phyloP scores from a whole-genome alignment of 2,113 vertebrate genomes.

The Notothenia coriiceps region DNA sequence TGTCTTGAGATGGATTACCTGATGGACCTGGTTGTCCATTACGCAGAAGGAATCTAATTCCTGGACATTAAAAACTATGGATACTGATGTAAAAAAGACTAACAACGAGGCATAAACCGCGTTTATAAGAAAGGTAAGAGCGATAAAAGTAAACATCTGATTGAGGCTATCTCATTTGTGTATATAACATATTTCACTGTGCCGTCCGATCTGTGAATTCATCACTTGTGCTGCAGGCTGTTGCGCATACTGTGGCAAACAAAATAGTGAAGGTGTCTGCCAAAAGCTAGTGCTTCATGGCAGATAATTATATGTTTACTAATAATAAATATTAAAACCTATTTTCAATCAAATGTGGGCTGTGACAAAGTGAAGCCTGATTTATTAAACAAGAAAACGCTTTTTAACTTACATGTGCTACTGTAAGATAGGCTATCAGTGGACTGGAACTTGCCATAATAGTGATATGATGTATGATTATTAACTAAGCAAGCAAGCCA shows the following conservation, averaged over 20 bases:
- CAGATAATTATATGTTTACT: background rate
- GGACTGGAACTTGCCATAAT: constrained; percentile 12
- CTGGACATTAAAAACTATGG: constrained; percentile 25
- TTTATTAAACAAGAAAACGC: background rate
- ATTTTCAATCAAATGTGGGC: background rate
- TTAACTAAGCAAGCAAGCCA: constrained; percentile 6
- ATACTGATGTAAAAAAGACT: constrained; percentile 27
- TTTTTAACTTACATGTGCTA: background rate
- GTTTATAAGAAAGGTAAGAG: constrained; percentile 47
- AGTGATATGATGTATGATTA: constrained; percentile 36
- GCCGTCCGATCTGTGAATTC: background rate
- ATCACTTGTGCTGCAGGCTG: background rate
- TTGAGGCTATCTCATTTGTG: background rate
- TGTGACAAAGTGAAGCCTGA: background rate
- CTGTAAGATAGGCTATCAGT: constrained; percentile 7
- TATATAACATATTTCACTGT: background rate
- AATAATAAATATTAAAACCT: background rate
- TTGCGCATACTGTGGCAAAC: constrained; percentile 15
- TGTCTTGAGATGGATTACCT: constrained; percentile 42
- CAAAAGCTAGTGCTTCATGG: background rate
- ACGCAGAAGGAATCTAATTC: constrained; percentile 44
- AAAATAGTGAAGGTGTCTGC: background rate
- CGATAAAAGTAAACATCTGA: background rate
- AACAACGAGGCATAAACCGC: background rate
- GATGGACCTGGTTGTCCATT: constrained; percentile 48